Percentiles rank a stretch among this genome's conserved stretches.
phyloP scores from a whole-genome alignment of 2,888 invertebrate species.

The Leptopterna dolabrata region DNA sequence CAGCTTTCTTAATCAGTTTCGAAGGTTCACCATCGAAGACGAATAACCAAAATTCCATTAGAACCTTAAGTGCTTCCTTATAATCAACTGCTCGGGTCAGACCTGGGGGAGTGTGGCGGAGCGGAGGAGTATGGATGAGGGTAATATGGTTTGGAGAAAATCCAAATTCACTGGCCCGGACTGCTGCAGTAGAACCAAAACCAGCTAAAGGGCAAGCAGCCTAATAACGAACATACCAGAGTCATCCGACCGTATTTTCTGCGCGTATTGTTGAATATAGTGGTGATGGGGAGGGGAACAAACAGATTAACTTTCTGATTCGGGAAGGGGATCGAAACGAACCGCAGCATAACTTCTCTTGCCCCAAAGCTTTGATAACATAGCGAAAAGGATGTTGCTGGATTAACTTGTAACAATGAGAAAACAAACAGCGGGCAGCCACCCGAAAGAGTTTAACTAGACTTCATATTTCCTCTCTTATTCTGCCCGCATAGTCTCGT shows the following conservation, averaged over 20 bases:
- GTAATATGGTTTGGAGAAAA: conserved; percentile 1
- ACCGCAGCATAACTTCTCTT: background rate
- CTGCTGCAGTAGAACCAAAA: background rate
- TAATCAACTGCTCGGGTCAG: too few species aligned
- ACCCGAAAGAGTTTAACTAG: conserved; percentile 10
- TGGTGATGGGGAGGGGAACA: background rate
- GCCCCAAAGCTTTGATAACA: conserved; percentile 14
- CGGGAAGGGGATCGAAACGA: background rate
- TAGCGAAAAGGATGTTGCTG: conserved; percentile 10
- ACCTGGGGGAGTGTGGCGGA: too few species aligned
- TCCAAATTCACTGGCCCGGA: conserved; percentile 8
- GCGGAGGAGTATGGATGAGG: background rate
- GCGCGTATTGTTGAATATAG: conserved; percentile 21
- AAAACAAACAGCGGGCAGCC: background rate
- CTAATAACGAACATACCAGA: conserved; percentile 44
- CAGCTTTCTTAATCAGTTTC: too few species aligned
- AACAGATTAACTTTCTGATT: conserved; percentile 35
- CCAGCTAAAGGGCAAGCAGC: background rate
- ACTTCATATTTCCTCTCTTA: background rate
- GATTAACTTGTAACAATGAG: conserved; percentile 28
- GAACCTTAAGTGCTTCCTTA: too few species aligned
- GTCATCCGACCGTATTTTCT: conserved; percentile 36
- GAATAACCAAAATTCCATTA: too few species aligned
- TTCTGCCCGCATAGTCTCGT: background rate
- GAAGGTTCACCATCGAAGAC: too few species aligned